A percentile compares a stretch with the other conserved stretches of the same genome.
Evolutionary conservation across 2,888 invertebrate genomes (phyloP).

Genomic region (Erebia ligea): DNA sequence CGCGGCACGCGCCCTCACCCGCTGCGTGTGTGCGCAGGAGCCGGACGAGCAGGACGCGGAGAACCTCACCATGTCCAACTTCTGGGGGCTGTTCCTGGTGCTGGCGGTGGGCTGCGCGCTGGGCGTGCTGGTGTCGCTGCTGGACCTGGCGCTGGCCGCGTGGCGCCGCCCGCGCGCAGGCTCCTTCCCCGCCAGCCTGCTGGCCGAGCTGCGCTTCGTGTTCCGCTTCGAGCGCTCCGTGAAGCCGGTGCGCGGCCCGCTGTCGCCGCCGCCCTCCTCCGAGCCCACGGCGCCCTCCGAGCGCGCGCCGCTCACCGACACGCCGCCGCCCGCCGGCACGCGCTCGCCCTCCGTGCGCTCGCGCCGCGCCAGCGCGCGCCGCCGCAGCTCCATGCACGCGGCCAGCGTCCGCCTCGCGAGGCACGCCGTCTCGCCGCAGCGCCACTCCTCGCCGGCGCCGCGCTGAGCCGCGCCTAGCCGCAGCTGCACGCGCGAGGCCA

Average conservation of each 20-base stretch:
- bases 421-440: conserved; percentile 47
- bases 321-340: conserved; percentile 38
- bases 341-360: conserved; percentile 34
- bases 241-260: conserved; percentile 62
- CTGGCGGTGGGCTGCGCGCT: conserved; percentile 86
- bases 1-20: too few relatives aligned
- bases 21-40: conserved; percentile 41
- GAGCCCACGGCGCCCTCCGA: conserved; percentile 23
- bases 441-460: conserved; percentile 53
- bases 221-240: conserved; percentile 68
- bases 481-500: conserved; percentile 70
- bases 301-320: conserved; percentile 30
- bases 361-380: conserved; percentile 50
- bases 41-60: conserved; percentile 59
- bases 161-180: conserved; percentile 53
- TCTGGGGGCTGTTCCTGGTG: conserved; percentile 91
- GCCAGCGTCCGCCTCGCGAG: conserved; percentile 69
- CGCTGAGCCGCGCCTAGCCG: conserved; percentile 47
- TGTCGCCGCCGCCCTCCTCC: conserved; percentile 36
- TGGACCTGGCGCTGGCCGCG: conserved; percentile 80
- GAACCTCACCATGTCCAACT: conserved; percentile 86
- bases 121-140: conserved; percentile 85
- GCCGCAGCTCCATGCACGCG: conserved; percentile 71
- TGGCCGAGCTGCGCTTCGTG: conserved; percentile 67
- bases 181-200: conserved; percentile 52